phyloP scores from a whole-genome alignment of 2,888 invertebrate species.

The Macropis europaea region DNA sequence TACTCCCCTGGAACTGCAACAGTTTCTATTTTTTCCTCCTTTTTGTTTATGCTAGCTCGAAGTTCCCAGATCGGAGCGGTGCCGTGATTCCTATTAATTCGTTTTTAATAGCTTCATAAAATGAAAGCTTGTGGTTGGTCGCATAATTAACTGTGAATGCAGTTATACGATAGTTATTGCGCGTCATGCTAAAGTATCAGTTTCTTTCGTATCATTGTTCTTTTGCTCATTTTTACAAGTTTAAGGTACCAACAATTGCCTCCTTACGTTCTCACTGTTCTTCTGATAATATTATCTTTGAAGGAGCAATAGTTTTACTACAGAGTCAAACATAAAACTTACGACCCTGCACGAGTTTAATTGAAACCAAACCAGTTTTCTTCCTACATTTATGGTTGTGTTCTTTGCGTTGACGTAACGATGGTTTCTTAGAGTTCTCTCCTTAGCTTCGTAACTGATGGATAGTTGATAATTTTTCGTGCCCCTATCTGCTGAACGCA shows the following conservation, averaged over 20 bases:
- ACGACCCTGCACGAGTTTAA: neutral
- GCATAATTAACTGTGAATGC: slow-evolving; percentile 33
- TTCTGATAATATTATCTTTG: neutral
- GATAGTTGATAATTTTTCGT: too few relatives aligned
- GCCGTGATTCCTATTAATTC: slow-evolving; percentile 38
- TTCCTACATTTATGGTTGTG: neutral
- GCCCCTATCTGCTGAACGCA: neutral
- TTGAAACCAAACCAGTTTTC: slow-evolving; percentile 4
- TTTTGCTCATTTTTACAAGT: neutral
- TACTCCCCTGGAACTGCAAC: slow-evolving; percentile 19
- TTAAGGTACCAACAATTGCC: too few relatives aligned
- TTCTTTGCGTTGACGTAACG: neutral
- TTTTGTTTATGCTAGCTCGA: slow-evolving; percentile 37
- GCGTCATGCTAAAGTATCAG: slow-evolving; percentile 12
- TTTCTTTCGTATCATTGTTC: slow-evolving; percentile 8
- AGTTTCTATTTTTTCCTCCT: slow-evolving; percentile 21
- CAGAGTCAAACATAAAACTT: neutral
- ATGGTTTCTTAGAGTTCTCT: too few relatives aligned
- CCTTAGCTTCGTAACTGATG: too few relatives aligned
- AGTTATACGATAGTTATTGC: slow-evolving; percentile 17
- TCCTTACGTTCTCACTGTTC: neutral
- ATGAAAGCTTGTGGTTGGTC: slow-evolving; percentile 14
- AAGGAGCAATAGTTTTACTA: neutral
- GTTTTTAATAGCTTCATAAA: slow-evolving; percentile 35
- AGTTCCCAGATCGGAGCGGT: slow-evolving; percentile 2